Conservation (phyloP, 2,888 invertebrate species). For the Plagodis dolabraria region DNA sequence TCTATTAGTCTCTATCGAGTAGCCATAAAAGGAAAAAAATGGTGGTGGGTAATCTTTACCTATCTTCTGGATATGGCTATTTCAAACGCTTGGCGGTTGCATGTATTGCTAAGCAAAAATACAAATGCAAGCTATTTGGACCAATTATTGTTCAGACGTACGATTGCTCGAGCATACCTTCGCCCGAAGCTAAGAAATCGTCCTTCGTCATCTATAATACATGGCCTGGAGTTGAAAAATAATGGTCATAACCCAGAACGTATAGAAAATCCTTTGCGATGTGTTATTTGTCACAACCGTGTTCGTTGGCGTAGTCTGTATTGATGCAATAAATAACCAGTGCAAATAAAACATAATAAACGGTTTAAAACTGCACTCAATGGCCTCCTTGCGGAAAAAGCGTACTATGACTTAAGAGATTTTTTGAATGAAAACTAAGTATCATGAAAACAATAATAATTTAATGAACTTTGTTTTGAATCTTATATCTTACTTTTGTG, state of each 20-base stretch:
- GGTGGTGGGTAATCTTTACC: slow-evolving; percentile 38
- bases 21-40: too few relatives aligned
- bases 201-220: background rate
- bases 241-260: slow-evolving; percentile 28
- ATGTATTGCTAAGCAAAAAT: slow-evolving; percentile 6
- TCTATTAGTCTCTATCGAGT: slow-evolving; percentile 33
- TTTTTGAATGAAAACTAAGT: too few relatives aligned
- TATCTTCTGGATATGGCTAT: slow-evolving; percentile 2
- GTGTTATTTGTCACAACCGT: slow-evolving; percentile 19
- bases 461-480: too few relatives aligned
- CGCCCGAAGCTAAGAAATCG: slow-evolving; percentile 1
- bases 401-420: too few relatives aligned
- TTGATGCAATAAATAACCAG: slow-evolving; percentile 1
- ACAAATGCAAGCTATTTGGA: background rate
- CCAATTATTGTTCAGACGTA: slow-evolving; percentile 2
- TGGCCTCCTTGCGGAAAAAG: too few relatives aligned
- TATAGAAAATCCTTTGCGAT: slow-evolving; percentile 30
- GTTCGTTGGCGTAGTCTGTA: background rate
- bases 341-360: too few relatives aligned
- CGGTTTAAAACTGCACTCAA: too few relatives aligned
- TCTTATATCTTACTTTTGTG: too few relatives aligned
- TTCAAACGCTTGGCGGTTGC: background rate
- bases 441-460: too few relatives aligned
- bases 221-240: background rate
- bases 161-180: background rate